phyloP scores from a whole-genome alignment of 2,888 invertebrate genomes.

The Ophion slaviceki region DNA sequence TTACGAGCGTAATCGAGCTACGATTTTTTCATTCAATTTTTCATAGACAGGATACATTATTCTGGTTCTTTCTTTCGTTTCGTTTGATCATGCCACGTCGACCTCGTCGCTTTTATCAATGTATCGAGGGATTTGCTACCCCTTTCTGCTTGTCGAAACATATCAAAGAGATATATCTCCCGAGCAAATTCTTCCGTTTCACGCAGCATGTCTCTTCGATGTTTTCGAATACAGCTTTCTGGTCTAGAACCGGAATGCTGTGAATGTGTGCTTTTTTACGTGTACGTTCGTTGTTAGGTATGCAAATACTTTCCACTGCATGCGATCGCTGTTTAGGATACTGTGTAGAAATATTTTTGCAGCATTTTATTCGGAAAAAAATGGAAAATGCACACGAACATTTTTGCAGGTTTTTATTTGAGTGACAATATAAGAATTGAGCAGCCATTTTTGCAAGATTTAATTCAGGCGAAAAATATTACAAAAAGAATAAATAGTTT shows the following conservation, averaged over 20 bases:
- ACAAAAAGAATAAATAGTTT: background rate
- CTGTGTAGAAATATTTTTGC: background rate
- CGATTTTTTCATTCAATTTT: slow-evolving; percentile 1
- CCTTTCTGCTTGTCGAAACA: background rate
- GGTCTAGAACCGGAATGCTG: background rate
- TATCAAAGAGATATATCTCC: background rate
- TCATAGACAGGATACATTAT: background rate
- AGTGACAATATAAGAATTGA: background rate
- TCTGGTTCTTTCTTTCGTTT: background rate
- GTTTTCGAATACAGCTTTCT: background rate
- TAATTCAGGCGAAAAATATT: background rate
- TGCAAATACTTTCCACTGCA: slow-evolving; percentile 4
- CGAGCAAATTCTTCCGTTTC: background rate
- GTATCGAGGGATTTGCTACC: background rate
- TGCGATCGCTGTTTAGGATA: slow-evolving; percentile 1
- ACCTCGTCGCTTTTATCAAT: background rate
- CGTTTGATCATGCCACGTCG: background rate
- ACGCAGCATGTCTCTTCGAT: background rate
- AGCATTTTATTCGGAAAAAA: background rate
- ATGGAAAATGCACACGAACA: background rate
- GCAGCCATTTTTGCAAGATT: background rate
- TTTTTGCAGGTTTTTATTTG: background rate
- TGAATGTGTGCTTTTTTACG: background rate
- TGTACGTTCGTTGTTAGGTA: background rate
- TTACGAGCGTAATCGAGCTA: background rate